Conservation (phyloP, 2,888 invertebrate species). For the Drosophila flavopinicola region DNA sequence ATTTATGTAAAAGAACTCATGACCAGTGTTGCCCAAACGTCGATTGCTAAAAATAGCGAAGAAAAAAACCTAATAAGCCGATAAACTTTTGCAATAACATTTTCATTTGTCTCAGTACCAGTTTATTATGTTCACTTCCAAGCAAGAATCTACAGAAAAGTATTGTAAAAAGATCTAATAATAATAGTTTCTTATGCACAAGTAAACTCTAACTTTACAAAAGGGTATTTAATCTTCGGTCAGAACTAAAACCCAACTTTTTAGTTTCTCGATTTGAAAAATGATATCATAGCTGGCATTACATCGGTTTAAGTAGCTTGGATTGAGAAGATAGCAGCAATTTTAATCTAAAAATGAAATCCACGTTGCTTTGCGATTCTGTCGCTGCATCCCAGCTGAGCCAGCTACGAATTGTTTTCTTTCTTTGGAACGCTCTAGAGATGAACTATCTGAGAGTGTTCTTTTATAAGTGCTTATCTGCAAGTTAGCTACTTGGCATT, state of each 20-base stretch:
- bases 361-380: not conserved
- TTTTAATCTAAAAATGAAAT: not conserved
- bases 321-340: not conserved
- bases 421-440: not conserved
- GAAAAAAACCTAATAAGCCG: no score
- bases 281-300: constrained; percentile 22
- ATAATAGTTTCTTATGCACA: not conserved
- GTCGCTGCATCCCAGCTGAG: not conserved
- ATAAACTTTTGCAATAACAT: no score
- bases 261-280: no score
- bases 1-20: no score
- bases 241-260: no score
- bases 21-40: no score
- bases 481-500: constrained; percentile 5
- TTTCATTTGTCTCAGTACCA: no score
- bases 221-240: not conserved
- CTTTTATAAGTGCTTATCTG: constrained; percentile 7
- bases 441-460: constrained; percentile 3
- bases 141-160: no score
- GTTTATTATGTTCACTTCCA: not conserved
- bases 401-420: not conserved
- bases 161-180: not conserved
- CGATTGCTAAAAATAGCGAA: no score
- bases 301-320: not conserved
- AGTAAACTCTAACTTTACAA: not conserved